A percentile compares a stretch with the other conserved stretches of the same genome.
phyloP scores from a whole-genome alignment of 2,797 vertebrate genomes.

The Holocentrus rufus region DNA sequence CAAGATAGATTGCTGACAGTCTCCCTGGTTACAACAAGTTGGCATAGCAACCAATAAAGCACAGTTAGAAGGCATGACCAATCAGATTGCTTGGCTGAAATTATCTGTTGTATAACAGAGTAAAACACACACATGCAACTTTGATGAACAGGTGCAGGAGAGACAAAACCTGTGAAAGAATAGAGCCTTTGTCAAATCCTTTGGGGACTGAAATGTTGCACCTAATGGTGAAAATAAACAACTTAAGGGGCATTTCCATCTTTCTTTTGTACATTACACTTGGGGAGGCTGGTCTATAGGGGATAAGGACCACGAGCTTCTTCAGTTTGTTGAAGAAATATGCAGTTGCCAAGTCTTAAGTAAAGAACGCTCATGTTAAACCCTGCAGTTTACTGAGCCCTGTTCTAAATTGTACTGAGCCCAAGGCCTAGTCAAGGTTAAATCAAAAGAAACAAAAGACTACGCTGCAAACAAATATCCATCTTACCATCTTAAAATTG shows the following conservation, averaged over 20 bases:
- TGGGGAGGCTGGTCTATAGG: conserved; percentile 45
- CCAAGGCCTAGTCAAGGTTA: not conserved
- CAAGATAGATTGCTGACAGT: conserved; percentile 14
- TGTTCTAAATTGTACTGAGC: conserved; percentile 12
- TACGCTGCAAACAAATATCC: not conserved
- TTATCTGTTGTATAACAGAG: conserved; percentile 20
- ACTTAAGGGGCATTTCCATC: conserved; percentile 22
- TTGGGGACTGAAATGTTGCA: conserved; percentile 27
- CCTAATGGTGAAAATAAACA: conserved; percentile 48
- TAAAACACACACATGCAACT: conserved; percentile 35
- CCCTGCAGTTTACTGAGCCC: conserved; percentile 1
- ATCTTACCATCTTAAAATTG: not conserved
- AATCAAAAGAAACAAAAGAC: not conserved
- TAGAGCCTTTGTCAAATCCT: conserved; percentile 26
- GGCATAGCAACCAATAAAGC: conserved; percentile 51
- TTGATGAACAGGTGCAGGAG: conserved; percentile 32
- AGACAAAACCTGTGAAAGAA: conserved; percentile 30
- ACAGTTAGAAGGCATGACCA: conserved; percentile 23
- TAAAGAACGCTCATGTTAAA: conserved; percentile 28
- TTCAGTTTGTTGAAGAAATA: conserved; percentile 38
- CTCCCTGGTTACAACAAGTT: conserved; percentile 46
- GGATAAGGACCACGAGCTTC: conserved; percentile 35
- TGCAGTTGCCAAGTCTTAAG: conserved; percentile 32
- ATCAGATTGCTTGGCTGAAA: conserved; percentile 16
- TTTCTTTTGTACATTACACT: conserved; percentile 20